Conservation (phyloP, 2,113 vertebrate species). For the Corynorhinus townsendii region DNA sequence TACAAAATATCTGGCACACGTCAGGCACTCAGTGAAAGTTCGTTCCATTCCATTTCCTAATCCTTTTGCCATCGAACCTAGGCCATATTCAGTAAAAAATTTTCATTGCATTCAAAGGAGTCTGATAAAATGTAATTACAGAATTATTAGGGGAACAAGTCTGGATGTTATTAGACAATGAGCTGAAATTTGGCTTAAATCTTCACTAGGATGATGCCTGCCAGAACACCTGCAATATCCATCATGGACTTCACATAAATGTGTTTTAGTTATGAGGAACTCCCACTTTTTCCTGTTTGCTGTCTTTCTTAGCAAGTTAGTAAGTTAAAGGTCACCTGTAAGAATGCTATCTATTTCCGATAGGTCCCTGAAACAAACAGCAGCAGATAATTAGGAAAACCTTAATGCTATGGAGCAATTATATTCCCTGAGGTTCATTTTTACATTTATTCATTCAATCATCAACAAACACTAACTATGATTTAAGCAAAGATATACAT, state of each 20-base stretch:
- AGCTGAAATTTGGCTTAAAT: not conserved
- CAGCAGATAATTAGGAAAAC: not conserved
- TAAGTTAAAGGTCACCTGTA: not conserved
- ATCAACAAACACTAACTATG: not conserved
- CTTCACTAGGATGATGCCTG: not conserved
- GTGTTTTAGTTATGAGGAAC: not conserved
- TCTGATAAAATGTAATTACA: not conserved
- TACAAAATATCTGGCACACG: not conserved
- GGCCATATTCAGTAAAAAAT: not conserved
- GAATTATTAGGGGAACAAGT: not conserved
- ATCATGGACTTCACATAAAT: not conserved
- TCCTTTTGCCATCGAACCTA: not conserved
- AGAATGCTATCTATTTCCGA: not conserved
- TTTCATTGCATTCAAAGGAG: not conserved
- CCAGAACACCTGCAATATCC: not conserved
- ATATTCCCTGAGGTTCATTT: not conserved
- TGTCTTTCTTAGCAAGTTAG: not conserved
- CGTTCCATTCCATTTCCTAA: not conserved
- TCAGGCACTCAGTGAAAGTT: not conserved
- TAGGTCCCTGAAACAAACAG: not conserved
- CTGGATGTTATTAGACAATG: not conserved
- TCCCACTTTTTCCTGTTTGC: conserved; percentile 41
- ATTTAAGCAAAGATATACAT: not conserved
- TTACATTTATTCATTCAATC: not conserved
- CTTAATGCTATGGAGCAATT: not conserved